Evolutionary conservation across 2,888 invertebrate genomes (phyloP), one percentile per base, ranked within the genome.

Genomic region (Scaptomyza polygonia): DNA sequence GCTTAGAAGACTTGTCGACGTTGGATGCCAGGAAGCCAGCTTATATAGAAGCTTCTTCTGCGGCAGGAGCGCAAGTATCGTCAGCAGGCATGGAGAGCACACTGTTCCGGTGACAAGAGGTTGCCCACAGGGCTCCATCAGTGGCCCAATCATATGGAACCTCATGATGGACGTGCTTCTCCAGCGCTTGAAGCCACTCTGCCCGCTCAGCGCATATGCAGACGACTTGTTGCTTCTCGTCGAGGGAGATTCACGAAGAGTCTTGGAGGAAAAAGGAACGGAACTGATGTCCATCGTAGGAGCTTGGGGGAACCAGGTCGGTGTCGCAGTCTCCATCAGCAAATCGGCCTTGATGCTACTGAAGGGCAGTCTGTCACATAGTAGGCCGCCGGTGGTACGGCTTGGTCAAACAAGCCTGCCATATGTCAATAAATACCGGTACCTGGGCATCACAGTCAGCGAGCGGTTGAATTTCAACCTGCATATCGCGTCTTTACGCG

Each of bases 61-160:
- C 1, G 57, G 12, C 52, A 43, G 53, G 21, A 21, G 21, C 21
- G 21, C 21, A 21, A 47, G 29, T 5, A 53, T 54, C 14, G n/a
- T 53, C 36, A 58, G 55, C 55, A 25, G 65, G 65, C n/a, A n/a
- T n/a, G n/a, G n/a, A n/a, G n/a, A n/a, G n/a, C n/a, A n/a, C n/a
- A n/a, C n/a, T n/a, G n/a, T n/a, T n/a, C n/a, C n/a, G n/a, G n/a
- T n/a, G n/a, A n/a, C n/a, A n/a, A n/a, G n/a, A n/a, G n/a, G n/a
- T n/a, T n/a, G n/a, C 44, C 59, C 61, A 3, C 57, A 69, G 57
- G 57, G 61, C 4, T 66, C 61, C 39, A 57, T 63, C 25, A 62
- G 45, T 45, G 49, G 49, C 16, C 49, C 53, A 40, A 55, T 55
- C 18, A 61, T 63, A 21, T 58, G 54, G 44, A 62, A 54, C 18